Evolutionary conservation across 2,888 invertebrate genomes (phyloP).

Genomic region (Drosophila greeni): DNA sequence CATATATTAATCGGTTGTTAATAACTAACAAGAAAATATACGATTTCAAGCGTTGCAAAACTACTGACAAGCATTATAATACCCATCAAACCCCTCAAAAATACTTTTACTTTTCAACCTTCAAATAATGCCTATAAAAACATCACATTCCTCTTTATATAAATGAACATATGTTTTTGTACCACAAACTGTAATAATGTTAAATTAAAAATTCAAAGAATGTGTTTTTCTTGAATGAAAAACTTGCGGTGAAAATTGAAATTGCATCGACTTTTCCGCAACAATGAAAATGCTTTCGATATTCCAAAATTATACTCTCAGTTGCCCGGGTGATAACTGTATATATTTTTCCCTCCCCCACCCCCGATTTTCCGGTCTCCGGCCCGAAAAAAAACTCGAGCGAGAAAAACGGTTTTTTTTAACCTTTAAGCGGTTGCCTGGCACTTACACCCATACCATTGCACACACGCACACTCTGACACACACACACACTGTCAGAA

Average conservation of each 20-base stretch:
- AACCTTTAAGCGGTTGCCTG: conserved; percentile 30
- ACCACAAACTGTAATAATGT: too few species aligned
- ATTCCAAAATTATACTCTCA: neutral
- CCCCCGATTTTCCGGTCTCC: neutral
- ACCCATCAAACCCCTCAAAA: neutral
- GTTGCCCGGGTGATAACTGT: conserved; percentile 22
- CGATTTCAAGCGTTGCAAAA: too few species aligned
- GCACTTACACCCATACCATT: conserved; percentile 1
- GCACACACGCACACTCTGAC: neutral
- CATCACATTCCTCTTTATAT: too few species aligned
- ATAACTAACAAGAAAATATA: too few species aligned
- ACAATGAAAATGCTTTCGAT: neutral
- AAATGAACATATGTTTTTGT: neutral
- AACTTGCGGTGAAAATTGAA: neutral
- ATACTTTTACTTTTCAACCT: neutral
- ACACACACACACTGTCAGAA: neutral
- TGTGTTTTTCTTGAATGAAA: neutral
- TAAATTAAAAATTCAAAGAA: neutral
- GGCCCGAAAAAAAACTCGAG: conserved; percentile 2
- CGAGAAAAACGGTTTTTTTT: neutral
- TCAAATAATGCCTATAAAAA: neutral
- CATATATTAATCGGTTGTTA: too few species aligned
- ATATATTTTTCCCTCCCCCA: neutral
- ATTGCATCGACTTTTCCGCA: neutral
- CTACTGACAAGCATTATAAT: neutral